These are phyloP conservation scores for Zeus faber DNA, from an alignment of 2,113 vertebrate species.

Conservation along the genomic window DNA sequence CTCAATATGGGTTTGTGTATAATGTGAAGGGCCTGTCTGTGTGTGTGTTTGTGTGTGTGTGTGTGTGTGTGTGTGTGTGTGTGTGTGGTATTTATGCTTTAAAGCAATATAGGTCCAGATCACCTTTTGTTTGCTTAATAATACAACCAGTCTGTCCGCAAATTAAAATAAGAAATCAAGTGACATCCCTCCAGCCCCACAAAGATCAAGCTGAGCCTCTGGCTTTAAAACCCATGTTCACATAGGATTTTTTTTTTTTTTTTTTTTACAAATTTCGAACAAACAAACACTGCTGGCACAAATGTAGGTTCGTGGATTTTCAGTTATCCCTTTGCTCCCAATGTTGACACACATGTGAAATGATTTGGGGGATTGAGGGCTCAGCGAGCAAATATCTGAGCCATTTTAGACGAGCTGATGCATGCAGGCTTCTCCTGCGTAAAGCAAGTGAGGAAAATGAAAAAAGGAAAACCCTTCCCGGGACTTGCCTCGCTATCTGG, in stretches of 20 bases:
- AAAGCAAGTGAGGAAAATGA: not conserved
- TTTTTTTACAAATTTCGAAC: constrained; percentile 45
- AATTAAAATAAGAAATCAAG: constrained; percentile 18
- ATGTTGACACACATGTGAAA: constrained; percentile 66
- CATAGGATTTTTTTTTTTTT: constrained; percentile 28
- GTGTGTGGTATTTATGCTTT: constrained; percentile 1
- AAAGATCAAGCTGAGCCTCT: constrained; percentile 37
- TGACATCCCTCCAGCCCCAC: too few species aligned
- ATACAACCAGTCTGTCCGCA: constrained; percentile 9
- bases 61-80: not conserved
- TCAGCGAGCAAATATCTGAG: constrained; percentile 51
- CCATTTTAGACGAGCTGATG: constrained; percentile 40
- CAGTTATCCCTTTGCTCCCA: constrained; percentile 54
- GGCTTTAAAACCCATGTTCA: constrained; percentile 48
- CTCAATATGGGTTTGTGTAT: constrained; percentile 22
- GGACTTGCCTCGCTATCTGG: not conserved
- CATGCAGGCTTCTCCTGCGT: constrained; percentile 5
- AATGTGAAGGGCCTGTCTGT: too few species aligned
- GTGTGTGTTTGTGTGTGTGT: not conserved
- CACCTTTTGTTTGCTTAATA: constrained; percentile 38
- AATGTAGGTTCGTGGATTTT: constrained; percentile 54
- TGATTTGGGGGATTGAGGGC: constrained; percentile 58
- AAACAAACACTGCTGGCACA: constrained; percentile 56
- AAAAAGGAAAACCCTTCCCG: not conserved
- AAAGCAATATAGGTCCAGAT: constrained; percentile 10